Evolutionary conservation across 2,888 invertebrate genomes (phyloP), one percentile per base, ranked within the genome.

Genomic region (Plusia festucae): DNA sequence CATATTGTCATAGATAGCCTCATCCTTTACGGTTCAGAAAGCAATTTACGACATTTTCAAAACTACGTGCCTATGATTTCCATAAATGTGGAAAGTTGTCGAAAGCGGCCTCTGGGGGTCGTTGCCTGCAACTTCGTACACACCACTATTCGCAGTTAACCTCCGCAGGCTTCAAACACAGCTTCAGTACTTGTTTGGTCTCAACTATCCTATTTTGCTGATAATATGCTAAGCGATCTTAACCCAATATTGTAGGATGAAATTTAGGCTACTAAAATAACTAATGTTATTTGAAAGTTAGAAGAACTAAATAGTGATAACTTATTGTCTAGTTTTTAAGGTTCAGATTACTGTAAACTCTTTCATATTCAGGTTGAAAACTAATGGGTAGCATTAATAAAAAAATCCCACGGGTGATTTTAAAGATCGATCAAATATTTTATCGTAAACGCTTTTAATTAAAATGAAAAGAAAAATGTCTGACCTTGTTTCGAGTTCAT

Each of bases 11-110:
- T 5, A n/a, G n/a, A 40, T 40, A 4, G 15, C 30, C n/a, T 40
- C n/a, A n/a, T 6, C n/a, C 20, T 18, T 9, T 49, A 8, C 18
- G 11, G n/a, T 49, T 11, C 13, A 20, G 46, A 49, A 49, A 20
- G 46, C 46, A 49, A 49, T 49, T 20, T 20, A 49, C 3, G 9
- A 49, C 11, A 49, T 49, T 18, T 20, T 20, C 20, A 20, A 20
- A 18, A 20, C 46, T 13, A 20, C 46, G 18, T 11, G 9, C 46
- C 46, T 16, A 8, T 49, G 46, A 49, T 49, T 49, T 20, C 46
- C 46, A 49, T 49, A 49, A 49, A 20, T 49, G 46, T 20, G 18
- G 46, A 20, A 49, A 49, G 46, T 49, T 49, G 46, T 49, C 18
- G 46, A 9, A 11, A 49, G 46, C 20, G 46, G 46, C 46, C 46